Evolutionary conservation across 2,797 vertebrate species (phyloP), one percentile per base, ranked within the genome.

Genomic region (Anabas testudineus): DNA sequence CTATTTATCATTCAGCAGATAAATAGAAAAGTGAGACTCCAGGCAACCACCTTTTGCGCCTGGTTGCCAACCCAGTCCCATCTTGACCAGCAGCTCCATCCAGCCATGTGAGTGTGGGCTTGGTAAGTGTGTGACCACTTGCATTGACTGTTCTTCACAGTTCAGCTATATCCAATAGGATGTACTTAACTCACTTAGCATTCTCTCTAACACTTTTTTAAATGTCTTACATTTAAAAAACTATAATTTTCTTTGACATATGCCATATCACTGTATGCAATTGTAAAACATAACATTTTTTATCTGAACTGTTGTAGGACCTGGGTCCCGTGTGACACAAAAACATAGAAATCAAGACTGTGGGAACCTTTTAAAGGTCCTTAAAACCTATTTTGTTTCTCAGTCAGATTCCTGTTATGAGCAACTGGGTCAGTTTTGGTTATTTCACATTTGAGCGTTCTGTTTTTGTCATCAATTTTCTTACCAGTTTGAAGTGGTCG

Each of bases 1-100:
- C 47, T 76, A 72, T 86, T 87, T 79, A 82, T 84, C 67, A 64
- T 80, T 67, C 58, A 39, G 49, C 37, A 69, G 79, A 81, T 83
- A 82, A 87, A 87, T 81, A 83, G 77, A 81, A 87, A 85, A 74
- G 37, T 63, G 73, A 78, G 70, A 68, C 66, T 7, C 32, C 28
- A 73, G 39, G 55, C 52, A n/a, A 59, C 69, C 53, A 46, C 37
- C 43, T 63, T 57, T 16, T 42, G 22, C 2, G 37, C 54, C 34
- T 57, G 26, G 5, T 58, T 56, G 55, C 26, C 67, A 49, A 59
- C 42, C n/a, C 32, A 4, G n/a, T 24, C 41, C 49, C 0, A 19
- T 32, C 36, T 47, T 14, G 24, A 53, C 51, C 63, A 42, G 46
- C 39, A 24, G 37, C 59, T 16, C 41, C 0, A 1, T 75, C n/a